A percentile compares a stretch with the other conserved stretches of the same genome.
phyloP scores from a whole-genome alignment of 2,888 invertebrate species.

The Aporophyla nigra region DNA sequence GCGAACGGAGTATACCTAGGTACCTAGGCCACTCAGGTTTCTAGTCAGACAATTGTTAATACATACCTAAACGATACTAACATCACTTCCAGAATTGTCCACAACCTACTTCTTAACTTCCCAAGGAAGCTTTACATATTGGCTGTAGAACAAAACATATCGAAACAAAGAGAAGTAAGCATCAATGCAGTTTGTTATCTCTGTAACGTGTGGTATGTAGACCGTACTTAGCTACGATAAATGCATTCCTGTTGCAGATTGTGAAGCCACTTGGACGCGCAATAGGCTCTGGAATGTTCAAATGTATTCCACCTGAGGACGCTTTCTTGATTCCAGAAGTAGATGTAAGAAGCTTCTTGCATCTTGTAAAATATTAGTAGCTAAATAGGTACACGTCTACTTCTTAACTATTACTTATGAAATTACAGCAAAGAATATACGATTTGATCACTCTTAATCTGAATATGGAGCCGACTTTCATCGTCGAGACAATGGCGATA shows the following conservation, averaged over 20 bases:
- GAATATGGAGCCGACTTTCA: slow-evolving; percentile 91
- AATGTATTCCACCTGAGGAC: slow-evolving; percentile 90
- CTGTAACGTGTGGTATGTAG: slow-evolving; percentile 13
- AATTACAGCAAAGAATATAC: slow-evolving; percentile 88
- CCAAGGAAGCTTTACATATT: slow-evolving; percentile 92
- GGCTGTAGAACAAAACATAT: slow-evolving; percentile 92
- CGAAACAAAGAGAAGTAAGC: slow-evolving; percentile 86
- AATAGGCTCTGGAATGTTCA: slow-evolving; percentile 90
- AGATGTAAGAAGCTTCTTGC: slow-evolving; percentile 73
- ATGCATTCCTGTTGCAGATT: slow-evolving; percentile 81
- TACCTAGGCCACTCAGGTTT: no score
- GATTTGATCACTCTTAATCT: slow-evolving; percentile 91
- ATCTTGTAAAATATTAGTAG: not conserved
- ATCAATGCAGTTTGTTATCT: slow-evolving; percentile 36
- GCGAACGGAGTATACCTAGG: not conserved
- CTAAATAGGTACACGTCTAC: not conserved
- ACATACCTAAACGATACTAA: not conserved
- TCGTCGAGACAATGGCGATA: slow-evolving; percentile 87
- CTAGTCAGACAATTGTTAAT: not conserved
- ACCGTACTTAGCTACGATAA: slow-evolving; percentile 23
- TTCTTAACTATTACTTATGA: not conserved
- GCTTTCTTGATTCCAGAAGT: slow-evolving; percentile 90
- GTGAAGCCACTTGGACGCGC: slow-evolving; percentile 90
- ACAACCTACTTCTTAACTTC: slow-evolving; percentile 86
- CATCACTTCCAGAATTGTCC: slow-evolving; percentile 82